Evolutionary conservation across 2,113 vertebrate species (phyloP).

Genomic region (Misgurnus mizolepis): DNA sequence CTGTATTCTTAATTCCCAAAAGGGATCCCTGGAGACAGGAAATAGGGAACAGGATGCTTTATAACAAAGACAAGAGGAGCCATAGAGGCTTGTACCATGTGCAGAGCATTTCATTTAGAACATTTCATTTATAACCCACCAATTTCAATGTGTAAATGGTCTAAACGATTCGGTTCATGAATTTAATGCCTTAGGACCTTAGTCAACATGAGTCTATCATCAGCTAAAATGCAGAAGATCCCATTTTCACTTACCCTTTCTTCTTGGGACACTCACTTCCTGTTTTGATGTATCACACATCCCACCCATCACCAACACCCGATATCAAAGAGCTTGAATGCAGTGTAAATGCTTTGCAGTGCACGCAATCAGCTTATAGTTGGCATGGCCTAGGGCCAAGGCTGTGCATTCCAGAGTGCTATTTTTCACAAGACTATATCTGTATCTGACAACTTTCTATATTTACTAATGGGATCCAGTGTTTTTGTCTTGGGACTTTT

Average conservation of each 20-base stretch:
- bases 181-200: too few relatives aligned
- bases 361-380: neutral
- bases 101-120: neutral
- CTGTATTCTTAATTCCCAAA: conserved; percentile 14
- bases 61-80: neutral
- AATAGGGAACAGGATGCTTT: conserved; percentile 47
- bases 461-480: conserved; percentile 61
- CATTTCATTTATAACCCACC: neutral
- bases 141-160: neutral
- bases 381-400: conserved; percentile 1
- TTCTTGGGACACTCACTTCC: conserved; percentile 25
- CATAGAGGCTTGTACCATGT: neutral
- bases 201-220: neutral
- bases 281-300: conserved; percentile 9
- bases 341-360: neutral
- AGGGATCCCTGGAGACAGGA: conserved; percentile 42
- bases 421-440: conserved; percentile 58
- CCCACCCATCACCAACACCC: conserved; percentile 12
- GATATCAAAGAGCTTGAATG: conserved; percentile 22
- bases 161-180: neutral
- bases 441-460: conserved; percentile 60
- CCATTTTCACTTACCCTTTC: conserved; percentile 26
- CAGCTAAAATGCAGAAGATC: neutral
- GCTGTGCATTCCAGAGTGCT: conserved; percentile 37
- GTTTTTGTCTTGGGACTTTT: conserved; percentile 43